These are phyloP conservation scores for Cyrtodaria siliqua DNA, from an alignment of 2,888 invertebrate species.

Conservation along the genomic window DNA sequence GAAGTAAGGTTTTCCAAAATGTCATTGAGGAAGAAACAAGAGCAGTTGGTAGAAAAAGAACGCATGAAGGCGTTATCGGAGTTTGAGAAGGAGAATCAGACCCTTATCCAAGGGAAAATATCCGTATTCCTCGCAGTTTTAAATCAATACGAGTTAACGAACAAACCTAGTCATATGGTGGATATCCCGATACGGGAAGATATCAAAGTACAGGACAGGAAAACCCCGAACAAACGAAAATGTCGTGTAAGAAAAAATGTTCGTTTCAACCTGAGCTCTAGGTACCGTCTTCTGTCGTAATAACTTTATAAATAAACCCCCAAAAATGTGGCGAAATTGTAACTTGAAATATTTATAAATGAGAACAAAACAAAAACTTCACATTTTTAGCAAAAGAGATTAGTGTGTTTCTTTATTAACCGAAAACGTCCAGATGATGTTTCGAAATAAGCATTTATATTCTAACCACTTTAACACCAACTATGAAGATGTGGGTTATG, in stretches of 20 bases:
- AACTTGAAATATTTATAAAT: too few relatives aligned
- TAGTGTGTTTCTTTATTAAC: too few relatives aligned
- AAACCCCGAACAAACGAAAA: not conserved
- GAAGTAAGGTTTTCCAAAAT: constrained; percentile 65
- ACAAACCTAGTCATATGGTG: constrained; percentile 48
- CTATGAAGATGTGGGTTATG: too few relatives aligned
- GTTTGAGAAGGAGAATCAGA: constrained; percentile 49
- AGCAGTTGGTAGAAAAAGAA: constrained; percentile 50
- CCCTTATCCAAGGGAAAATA: constrained; percentile 59
- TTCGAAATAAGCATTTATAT: too few relatives aligned
- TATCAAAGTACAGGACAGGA: not conserved
- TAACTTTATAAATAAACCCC: too few relatives aligned
- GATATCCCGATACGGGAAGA: constrained; percentile 52
- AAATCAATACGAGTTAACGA: constrained; percentile 39
- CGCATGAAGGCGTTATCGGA: constrained; percentile 33
- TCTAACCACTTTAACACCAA: too few relatives aligned
- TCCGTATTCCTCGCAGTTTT: constrained; percentile 58
- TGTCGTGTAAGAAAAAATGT: not conserved
- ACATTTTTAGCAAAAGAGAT: too few relatives aligned
- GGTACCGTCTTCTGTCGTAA: too few relatives aligned
- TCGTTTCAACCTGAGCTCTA: not conserved
- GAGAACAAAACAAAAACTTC: too few relatives aligned
- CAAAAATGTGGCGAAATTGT: too few relatives aligned
- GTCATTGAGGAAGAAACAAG: constrained; percentile 57
- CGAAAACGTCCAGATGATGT: too few relatives aligned